These are phyloP conservation scores for Tupiocoris notatus DNA, from an alignment of 2,888 invertebrate species.

Conservation along the genomic window DNA sequence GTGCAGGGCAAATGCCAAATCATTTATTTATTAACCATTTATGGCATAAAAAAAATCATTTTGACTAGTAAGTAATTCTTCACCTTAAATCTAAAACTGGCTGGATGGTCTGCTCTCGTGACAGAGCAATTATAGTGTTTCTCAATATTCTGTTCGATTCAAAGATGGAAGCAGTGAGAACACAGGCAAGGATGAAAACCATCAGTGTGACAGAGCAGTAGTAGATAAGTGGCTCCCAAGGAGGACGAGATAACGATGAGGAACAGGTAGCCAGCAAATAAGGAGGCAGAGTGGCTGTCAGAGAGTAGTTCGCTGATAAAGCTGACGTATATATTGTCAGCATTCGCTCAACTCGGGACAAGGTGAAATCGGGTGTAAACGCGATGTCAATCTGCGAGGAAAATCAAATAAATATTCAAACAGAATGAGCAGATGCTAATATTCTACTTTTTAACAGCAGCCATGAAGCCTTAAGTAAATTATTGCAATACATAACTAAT, in stretches of 20 bases:
- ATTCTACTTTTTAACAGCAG: too few relatives aligned
- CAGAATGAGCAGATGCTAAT: too few relatives aligned
- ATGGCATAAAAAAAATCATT: too few relatives aligned
- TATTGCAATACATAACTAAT: too few relatives aligned
- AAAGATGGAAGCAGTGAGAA: constrained; percentile 66
- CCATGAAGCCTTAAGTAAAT: too few relatives aligned
- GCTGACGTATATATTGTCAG: constrained; percentile 63
- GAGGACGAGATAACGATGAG: constrained; percentile 67
- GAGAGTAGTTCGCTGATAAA: constrained; percentile 66
- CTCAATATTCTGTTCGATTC: constrained; percentile 70
- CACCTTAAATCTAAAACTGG: constrained; percentile 64
- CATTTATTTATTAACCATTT: too few relatives aligned
- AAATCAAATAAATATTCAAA: too few relatives aligned
- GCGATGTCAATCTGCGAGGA: constrained; percentile 73
- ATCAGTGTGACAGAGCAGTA: constrained; percentile 62
- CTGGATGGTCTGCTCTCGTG: constrained; percentile 59
- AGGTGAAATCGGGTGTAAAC: constrained; percentile 84
- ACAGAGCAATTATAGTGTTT: constrained; percentile 57
- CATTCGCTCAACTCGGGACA: constrained; percentile 68
- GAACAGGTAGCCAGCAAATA: constrained; percentile 69
- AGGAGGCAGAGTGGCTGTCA: constrained; percentile 63
- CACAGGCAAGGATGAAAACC: constrained; percentile 63
- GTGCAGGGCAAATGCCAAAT: too few relatives aligned
- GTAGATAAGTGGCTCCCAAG: constrained; percentile 73
- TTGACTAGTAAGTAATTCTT: constrained; percentile 52